Evolutionary conservation across 2,113 vertebrate species (phyloP), one percentile per base, ranked within the genome.

Genomic region (Osmerus eperlanus): DNA sequence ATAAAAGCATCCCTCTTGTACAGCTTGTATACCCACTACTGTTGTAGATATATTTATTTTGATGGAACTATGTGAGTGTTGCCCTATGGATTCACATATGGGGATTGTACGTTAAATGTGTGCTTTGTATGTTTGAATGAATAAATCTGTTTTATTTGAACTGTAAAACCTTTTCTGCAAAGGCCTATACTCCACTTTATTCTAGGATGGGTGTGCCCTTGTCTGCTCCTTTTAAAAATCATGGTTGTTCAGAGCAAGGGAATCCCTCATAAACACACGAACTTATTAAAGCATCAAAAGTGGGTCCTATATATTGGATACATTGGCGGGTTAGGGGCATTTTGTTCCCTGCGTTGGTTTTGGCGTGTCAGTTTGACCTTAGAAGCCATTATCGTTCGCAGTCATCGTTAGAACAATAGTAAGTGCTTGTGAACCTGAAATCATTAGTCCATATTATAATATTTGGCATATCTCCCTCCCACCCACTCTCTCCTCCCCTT

Each of bases 11-110:
- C 60, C 14, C 21, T 15, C 28, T 62, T 23, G 23, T 62, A 29
- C 21, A 62, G 23, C 25, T 62, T 28, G 23, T 28, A n/a, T 15
- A 60, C 21, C 3, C 15, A 23, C 58, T 12, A 21, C 14, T 21
- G 23, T 14, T 79, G 18, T 83, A 82, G 87, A 85, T 85, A 84
- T 87, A 65, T 84, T 73, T 78, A 63, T 79, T 65, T 62, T 65
- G 53, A 51, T 61, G 19, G 3, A 62, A 29, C 6, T 62, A 73
- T 58, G 47, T 68, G 2, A 68, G 2, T 78, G 85, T 81, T 81
- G 75, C 66, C 29, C 41, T 76, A 65, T 64, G 64, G 75, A 72
- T 71, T 70, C 4, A 19, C 36, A 41, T 61, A 36, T 13, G 56
- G 21, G 63, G 63, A 65, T 56, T 56, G n/a, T 56, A 15, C 12